phyloP scores from a whole-genome alignment of 2,888 invertebrate species.

The Pseudolycoriella hygida region DNA sequence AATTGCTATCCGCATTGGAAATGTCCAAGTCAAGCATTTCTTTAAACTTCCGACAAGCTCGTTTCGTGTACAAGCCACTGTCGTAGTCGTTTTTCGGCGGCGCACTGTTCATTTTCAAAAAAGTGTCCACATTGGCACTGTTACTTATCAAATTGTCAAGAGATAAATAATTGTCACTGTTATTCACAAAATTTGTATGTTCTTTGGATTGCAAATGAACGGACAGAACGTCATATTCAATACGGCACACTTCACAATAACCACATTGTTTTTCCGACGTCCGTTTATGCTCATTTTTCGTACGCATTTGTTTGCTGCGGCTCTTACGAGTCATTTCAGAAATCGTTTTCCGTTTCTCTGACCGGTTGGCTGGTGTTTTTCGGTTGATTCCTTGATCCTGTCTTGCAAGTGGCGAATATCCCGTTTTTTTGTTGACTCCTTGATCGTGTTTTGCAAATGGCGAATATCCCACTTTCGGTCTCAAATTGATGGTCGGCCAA shows the following conservation, averaged over 20 bases:
- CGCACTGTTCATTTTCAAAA: conserved; percentile 39
- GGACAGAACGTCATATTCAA: conserved; percentile 49
- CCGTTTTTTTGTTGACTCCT: conserved; percentile 7
- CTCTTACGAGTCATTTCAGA: conserved; percentile 8
- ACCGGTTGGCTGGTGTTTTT: not conserved
- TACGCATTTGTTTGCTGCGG: conserved; percentile 5
- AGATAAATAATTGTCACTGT: conserved; percentile 55
- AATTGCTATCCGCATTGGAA: not conserved
- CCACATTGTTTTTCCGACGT: conserved; percentile 35
- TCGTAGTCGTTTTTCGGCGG: not conserved
- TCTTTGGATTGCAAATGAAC: conserved; percentile 56
- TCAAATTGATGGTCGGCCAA: conserved; percentile 26
- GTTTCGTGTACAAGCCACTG: conserved; percentile 19
- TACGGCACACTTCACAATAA: conserved; percentile 66
- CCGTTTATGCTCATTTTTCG: not conserved
- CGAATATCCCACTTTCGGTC: conserved; percentile 10
- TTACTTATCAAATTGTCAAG: conserved; percentile 51
- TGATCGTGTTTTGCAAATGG: conserved; percentile 6
- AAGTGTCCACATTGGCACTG: conserved; percentile 48
- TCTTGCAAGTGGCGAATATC: conserved; percentile 10
- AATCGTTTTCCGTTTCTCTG: no score
- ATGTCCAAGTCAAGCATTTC: not conserved
- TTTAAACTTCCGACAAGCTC: conserved; percentile 18
- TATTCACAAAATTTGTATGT: conserved; percentile 54
- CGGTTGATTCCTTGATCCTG: not conserved